Base-by-base conservation (phyloP, 2,797 vertebrate genomes). In the Microcaecilia unicolor region DNA sequence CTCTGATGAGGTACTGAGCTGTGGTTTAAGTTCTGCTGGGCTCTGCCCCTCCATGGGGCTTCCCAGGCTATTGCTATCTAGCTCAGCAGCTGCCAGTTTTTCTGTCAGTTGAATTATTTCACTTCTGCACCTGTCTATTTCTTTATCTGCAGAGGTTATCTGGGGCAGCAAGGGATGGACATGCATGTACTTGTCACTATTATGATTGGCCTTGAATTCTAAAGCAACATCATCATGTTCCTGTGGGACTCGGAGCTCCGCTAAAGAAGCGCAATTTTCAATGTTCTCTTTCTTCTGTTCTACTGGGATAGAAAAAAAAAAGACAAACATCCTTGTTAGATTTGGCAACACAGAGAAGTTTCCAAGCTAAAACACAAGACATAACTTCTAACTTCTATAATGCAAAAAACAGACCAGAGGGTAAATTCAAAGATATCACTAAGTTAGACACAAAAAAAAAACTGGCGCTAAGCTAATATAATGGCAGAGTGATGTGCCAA, bases 21-120 rank as follows among this genome's bases (percentile, higher is more conserved):
- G 21, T 10, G 42, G 20, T 4, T 35, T 57, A 22, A 14, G 31
- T n/a, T 4, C 19, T 1, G 12, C 9, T 0, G 19, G 9, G 18
- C 22, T 25, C 26, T 19, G 53, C 9, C 43, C 41, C 20, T 38
- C 56, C 3, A 3, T 2, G 1, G 49, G 37, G 25, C 31, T 2
- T 2, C 41, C 46, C 23, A 31, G 29, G 21, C 30, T 13, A 22
- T 34, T 50, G 17, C 39, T 65, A 51, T 72, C 81, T 28, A 65
- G 54, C 35, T 75, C 78, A 9, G 31, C 41, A 21, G 51, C 31
- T 15, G 58, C 65, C 47, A 43, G 60, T 7, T 71, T 65, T 25
- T 72, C 72, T 5, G 55, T 68, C 70, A 75, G 59, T 52, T 72
- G 74, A 68, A 57, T 51, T 7, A 58, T 58, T 38, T 78, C 75